Conservation (phyloP, 2,113 vertebrate species). For the Ceyx cyanopectus region DNA sequence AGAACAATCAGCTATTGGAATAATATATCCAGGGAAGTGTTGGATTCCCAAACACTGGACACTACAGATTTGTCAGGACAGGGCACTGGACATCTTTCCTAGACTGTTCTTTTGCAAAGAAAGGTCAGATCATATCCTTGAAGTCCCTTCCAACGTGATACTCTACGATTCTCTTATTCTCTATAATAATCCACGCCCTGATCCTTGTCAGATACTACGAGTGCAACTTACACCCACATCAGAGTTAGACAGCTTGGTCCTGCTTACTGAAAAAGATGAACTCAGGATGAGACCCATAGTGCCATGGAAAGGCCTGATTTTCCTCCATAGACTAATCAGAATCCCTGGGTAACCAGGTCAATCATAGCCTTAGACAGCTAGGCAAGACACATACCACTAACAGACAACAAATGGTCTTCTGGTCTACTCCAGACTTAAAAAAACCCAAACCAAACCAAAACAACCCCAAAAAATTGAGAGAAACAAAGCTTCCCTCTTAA, state of each 20-base stretch:
- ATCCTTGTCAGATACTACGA: neutral
- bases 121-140: neutral
- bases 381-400: neutral
- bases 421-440: neutral
- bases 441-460: too few relatives aligned
- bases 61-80: neutral
- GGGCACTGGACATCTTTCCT: neutral
- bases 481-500: neutral
- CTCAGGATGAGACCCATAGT: neutral
- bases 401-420: neutral
- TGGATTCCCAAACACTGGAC: neutral
- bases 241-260: neutral
- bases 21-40: neutral
- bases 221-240: neutral
- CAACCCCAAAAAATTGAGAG: neutral
- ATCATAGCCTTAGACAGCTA: neutral
- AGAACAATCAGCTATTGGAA: neutral
- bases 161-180: neutral
- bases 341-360: neutral
- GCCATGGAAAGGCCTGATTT: neutral
- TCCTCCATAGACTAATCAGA: neutral
- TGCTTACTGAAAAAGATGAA: neutral
- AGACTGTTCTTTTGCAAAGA: neutral
- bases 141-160: neutral
- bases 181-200: neutral